A percentile compares a stretch with the other conserved stretches of the same genome.
These are phyloP conservation scores for Chrysemys picta DNA, from an alignment of 2,113 vertebrate genomes.

Conservation along the genomic window DNA sequence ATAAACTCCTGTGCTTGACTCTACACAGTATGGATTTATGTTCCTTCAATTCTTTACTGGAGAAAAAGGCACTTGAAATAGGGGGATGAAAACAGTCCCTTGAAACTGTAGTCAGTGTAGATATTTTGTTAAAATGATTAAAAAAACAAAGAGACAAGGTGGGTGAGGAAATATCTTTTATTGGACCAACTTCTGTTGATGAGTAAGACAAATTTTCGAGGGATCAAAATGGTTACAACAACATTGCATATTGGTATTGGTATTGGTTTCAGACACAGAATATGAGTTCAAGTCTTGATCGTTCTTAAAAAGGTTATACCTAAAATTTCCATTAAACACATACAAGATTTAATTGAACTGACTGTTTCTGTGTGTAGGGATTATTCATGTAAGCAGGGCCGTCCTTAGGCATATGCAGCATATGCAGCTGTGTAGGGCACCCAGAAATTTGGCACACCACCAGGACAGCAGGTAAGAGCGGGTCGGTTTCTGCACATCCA, in stretches of 20 bases:
- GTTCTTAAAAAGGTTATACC: not conserved
- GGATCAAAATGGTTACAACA: not conserved
- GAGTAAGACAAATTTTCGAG: too few relatives aligned
- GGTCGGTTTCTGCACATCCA: too few relatives aligned
- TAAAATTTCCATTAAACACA: not conserved
- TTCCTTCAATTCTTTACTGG: not conserved
- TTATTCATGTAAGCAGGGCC: too few relatives aligned
- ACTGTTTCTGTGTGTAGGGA: not conserved
- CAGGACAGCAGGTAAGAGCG: too few relatives aligned
- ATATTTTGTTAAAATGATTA: not conserved
- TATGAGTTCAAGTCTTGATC: not conserved
- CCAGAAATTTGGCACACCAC: too few relatives aligned
- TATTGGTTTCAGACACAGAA: not conserved
- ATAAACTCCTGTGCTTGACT: too few relatives aligned
- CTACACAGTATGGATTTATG: too few relatives aligned
- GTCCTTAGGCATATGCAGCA: too few relatives aligned
- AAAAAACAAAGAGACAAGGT: not conserved
- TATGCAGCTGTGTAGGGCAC: too few relatives aligned
- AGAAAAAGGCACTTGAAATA: not conserved
- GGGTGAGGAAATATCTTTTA: not conserved
- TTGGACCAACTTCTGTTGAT: not conserved
- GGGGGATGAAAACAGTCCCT: not conserved
- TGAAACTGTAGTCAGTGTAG: not conserved
- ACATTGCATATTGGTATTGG: not conserved
- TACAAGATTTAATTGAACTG: not conserved